A percentile compares a stretch with the other conserved stretches of the same genome.
Conservation (phyloP, 2,113 vertebrate species). For the Panurus biarmicus region DNA sequence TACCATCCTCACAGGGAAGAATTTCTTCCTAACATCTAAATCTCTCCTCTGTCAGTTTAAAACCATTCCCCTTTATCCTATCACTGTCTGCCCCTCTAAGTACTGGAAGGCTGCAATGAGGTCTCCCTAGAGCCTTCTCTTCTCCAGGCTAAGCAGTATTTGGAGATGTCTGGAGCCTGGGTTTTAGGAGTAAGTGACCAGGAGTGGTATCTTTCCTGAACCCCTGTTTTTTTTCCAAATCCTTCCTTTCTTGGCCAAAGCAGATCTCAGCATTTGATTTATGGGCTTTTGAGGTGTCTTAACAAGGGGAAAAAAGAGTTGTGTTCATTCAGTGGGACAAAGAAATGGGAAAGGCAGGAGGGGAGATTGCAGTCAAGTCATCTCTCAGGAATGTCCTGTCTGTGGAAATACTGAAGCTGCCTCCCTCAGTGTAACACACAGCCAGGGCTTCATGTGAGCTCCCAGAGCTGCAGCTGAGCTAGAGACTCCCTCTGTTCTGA, state of each 20-base stretch:
- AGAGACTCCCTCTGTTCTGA: neutral
- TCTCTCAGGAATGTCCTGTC: slow-evolving; percentile 1
- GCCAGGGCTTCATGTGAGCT: neutral
- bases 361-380: neutral
- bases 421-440: neutral
- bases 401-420: neutral
- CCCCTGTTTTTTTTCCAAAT: neutral
- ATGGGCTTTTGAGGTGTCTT: neutral
- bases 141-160: neutral
- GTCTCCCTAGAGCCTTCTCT: neutral
- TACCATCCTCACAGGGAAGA: neutral
- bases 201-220: neutral
- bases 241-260: neutral
- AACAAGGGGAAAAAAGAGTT: slow-evolving; percentile 11
- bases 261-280: neutral
- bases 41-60: neutral
- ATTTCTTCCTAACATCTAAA: neutral
- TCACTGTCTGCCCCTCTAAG: neutral
- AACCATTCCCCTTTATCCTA: neutral
- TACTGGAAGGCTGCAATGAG: neutral
- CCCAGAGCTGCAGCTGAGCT: neutral
- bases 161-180: neutral
- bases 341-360: neutral
- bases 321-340: neutral
- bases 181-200: neutral